Evolutionary conservation across 2,797 vertebrate genomes (phyloP), one percentile per base, ranked within the genome.

Genomic region (Poliocrania exsul): DNA sequence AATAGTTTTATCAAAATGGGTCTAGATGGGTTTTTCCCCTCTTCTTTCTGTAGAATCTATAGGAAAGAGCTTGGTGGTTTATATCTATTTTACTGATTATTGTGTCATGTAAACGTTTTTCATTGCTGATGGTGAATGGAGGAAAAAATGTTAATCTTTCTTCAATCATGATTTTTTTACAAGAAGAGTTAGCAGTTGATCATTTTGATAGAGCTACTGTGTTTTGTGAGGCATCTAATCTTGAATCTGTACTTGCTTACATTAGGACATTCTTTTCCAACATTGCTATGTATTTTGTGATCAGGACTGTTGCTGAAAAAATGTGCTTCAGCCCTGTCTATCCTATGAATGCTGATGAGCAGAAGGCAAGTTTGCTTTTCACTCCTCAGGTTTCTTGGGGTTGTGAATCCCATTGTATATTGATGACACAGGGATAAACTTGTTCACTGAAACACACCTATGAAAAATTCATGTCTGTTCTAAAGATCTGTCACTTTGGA

Each of bases 371-470:
- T 84, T 95, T 95, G 49, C 49, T 3, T 2, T 87, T 74, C 58
- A 3, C 44, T 71, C 15, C 49, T 81, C 31, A 15, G 50, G 25
- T 86, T 96, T 95, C 75, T 50, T 65, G 40, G 44, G 46, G 61
- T 84, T 89, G 4, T 81, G 79, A 83, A 67, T 93, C 64, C 44
- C 35, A 46, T 47, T 93, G 72, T 94, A 74, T 89, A 86, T 82
- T 91, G 92, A 94, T 95, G 93, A 81, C 79, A 87, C 47, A 33
- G 54, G 74, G 72, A 86, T 94, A 95, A 93, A 72, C 49, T 87
- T 74, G 53, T 83, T 96, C 64, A 23, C 80, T 92, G 66, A 71
- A 77, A 73, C 86, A 57, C 70, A 57, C 29, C 47, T 80, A 49
- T 92, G 75, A 95, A 95, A 93, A 91, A 96, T 81, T 91, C 33